Evolutionary conservation across 2,888 invertebrate species (phyloP).

Genomic region (Eucriotettix oculatus): DNA sequence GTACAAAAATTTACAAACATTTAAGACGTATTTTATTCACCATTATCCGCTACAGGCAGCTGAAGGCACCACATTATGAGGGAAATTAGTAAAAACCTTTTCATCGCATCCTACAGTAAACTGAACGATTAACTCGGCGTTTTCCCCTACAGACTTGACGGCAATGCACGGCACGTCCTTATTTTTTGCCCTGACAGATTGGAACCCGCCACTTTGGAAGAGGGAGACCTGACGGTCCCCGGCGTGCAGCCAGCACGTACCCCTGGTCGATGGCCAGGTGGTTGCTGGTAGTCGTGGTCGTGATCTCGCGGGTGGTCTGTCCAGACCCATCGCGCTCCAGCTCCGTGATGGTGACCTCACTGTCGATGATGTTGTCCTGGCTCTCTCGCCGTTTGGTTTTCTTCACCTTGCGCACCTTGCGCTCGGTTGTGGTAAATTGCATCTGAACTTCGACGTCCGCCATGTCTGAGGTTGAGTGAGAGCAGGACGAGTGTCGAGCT

Average conservation of each 20-base stretch:
- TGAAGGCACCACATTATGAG: no score
- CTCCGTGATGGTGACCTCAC: constrained; percentile 68
- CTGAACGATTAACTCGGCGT: no score
- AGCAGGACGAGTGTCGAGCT: background rate
- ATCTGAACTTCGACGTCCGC: constrained; percentile 83
- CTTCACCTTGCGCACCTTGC: constrained; percentile 81
- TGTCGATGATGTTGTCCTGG: constrained; percentile 34
- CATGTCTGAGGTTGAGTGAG: constrained; percentile 31
- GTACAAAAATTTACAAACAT: no score
- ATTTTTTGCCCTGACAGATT: no score
- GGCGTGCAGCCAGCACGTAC: constrained; percentile 55
- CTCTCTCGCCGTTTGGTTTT: constrained; percentile 63
- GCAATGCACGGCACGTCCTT: no score
- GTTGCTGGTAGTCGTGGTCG: constrained; percentile 38
- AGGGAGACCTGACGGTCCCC: no score
- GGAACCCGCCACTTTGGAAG: no score
- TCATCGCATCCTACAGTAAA: no score
- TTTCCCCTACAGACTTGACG: no score
- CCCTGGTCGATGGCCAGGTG: constrained; percentile 52
- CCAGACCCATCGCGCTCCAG: constrained; percentile 34
- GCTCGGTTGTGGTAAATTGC: constrained; percentile 67
- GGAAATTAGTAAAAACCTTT: no score
- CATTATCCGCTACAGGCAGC: no score
- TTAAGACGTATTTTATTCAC: no score
- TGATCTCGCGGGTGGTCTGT: constrained; percentile 12